These are phyloP conservation scores for Triplophysa rosa DNA, from an alignment of 2,113 vertebrate species.

Conservation along the genomic window DNA sequence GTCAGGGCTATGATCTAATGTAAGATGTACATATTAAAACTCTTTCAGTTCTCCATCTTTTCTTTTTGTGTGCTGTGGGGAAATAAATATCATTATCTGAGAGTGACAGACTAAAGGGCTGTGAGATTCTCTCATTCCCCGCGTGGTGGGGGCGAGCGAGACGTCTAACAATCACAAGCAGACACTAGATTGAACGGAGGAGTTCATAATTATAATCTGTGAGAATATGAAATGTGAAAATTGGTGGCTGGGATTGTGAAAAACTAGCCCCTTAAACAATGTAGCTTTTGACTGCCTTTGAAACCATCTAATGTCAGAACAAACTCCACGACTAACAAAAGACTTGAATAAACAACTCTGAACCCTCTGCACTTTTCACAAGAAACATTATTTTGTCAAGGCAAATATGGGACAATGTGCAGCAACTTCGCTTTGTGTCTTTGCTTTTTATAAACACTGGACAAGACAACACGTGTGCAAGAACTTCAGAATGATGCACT, in stretches of 20 bases:
- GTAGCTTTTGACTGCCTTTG: conserved; percentile 12
- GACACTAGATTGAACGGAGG: conserved; percentile 21
- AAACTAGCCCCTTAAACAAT: not conserved
- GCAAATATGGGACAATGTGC: not conserved
- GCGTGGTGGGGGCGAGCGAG: conserved; percentile 27
- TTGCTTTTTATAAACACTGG: not conserved
- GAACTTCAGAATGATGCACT: too few relatives aligned
- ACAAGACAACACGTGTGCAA: too few relatives aligned
- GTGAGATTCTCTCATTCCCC: not conserved
- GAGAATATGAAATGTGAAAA: conserved; percentile 42
- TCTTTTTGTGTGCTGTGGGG: not conserved
- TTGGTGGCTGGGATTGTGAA: conserved; percentile 25
- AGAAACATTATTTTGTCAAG: not conserved
- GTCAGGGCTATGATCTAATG: conserved; percentile 2
- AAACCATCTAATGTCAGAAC: conserved; percentile 21
- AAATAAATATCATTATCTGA: conserved; percentile 37
- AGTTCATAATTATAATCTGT: conserved; percentile 50
- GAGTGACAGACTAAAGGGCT: conserved; percentile 37
- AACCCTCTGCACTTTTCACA: not conserved
- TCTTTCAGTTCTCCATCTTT: conserved; percentile 4
- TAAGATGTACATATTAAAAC: conserved; percentile 1
- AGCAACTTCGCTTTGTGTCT: not conserved
- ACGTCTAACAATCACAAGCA: conserved; percentile 36
- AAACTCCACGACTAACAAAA: not conserved
- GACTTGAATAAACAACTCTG: conserved; percentile 7